Conservation (phyloP, 2,888 invertebrate species). For the Lepidochrysops patricia region DNA sequence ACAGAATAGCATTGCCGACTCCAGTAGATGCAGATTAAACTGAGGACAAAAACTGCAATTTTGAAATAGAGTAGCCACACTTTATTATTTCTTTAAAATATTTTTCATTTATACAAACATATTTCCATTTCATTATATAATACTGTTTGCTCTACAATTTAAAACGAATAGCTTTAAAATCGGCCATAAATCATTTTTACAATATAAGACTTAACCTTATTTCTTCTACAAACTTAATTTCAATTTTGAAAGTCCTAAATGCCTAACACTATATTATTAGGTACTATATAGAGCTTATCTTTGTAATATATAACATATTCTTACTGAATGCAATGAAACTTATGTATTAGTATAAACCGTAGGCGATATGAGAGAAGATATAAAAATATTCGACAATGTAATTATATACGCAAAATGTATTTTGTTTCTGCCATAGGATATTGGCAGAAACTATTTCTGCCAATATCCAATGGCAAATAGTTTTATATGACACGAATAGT, state of each 20-base stretch:
- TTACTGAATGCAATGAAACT: too few relatives aligned
- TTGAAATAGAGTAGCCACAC: neutral
- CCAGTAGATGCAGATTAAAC: too few relatives aligned
- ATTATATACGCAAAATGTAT: neutral
- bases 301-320: neutral
- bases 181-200: neutral
- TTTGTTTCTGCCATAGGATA: neutral
- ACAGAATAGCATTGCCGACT: too few relatives aligned
- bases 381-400: neutral
- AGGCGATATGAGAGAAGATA: too few relatives aligned
- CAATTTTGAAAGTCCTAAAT: neutral
- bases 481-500: neutral
- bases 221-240: neutral
- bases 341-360: too few relatives aligned
- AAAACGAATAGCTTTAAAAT: neutral
- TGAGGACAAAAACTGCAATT: neutral
- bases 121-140: neutral
- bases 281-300: neutral
- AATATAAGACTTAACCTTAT: neutral
- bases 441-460: too few relatives aligned
- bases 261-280: neutral
- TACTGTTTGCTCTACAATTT: neutral
- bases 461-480: too few relatives aligned
- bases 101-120: neutral
- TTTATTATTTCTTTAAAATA: neutral